phyloP scores from a whole-genome alignment of 2,113 vertebrate genomes.

The Sterrhoptilus dennistouni region DNA sequence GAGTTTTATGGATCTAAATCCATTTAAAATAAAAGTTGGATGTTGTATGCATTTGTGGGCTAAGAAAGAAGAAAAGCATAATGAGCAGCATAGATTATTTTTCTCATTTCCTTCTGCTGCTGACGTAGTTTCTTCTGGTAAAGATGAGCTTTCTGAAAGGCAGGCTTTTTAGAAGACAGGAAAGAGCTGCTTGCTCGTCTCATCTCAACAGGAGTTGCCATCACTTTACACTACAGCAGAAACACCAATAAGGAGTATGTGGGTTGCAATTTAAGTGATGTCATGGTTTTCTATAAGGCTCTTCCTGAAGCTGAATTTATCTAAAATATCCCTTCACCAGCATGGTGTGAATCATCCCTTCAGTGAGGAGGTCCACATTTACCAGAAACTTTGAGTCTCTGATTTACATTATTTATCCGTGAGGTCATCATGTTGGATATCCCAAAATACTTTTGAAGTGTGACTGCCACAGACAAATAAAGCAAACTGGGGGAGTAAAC shows the following conservation, averaged over 20 bases:
- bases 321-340: background rate
- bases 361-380: background rate
- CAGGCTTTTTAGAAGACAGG: background rate
- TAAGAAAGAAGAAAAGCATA: background rate
- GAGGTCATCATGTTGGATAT: background rate
- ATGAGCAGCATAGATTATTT: background rate
- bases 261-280: background rate
- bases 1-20: background rate
- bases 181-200: background rate
- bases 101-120: background rate
- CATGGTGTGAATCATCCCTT: background rate
- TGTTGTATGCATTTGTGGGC: background rate
- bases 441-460: background rate
- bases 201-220: background rate
- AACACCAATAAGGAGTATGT: background rate
- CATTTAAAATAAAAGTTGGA: constrained; percentile 9
- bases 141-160: background rate
- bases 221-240: background rate
- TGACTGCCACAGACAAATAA: background rate
- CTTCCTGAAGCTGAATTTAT: background rate
- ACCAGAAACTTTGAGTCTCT: background rate
- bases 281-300: background rate
- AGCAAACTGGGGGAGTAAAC: background rate
- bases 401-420: background rate
- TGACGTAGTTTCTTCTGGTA: background rate